Conservation (phyloP, 30 jellyfish, hydroid and myxozoan genomes). For the Turritopsis rubra region DNA sequence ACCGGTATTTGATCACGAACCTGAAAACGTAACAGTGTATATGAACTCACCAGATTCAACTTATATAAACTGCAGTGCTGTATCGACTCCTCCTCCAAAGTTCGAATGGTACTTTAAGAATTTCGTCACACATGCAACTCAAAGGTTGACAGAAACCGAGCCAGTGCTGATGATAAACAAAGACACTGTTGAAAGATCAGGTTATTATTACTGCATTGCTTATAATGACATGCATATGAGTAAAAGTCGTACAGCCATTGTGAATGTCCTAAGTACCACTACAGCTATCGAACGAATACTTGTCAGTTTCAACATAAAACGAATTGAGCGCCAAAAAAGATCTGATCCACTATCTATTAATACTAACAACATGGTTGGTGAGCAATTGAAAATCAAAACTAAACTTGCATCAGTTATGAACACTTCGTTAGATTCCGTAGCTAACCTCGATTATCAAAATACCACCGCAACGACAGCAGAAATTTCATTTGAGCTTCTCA, state of each 20-base stretch:
- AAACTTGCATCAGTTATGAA: constrained; percentile 33
- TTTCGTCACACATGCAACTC: constrained; percentile 12
- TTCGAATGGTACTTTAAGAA: constrained; percentile 34
- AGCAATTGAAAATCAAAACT: not conserved
- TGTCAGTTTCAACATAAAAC: constrained; percentile 3
- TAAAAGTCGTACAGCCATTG: constrained; percentile 40
- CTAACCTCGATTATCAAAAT: constrained; percentile 19
- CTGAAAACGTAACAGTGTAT: constrained; percentile 21
- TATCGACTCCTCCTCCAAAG: constrained; percentile 38
- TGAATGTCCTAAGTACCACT: constrained; percentile 26
- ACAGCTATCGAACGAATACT: constrained; percentile 25
- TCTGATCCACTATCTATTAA: not conserved
- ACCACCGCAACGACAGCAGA: not conserved
- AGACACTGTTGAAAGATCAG: constrained; percentile 40
- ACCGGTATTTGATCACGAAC: constrained; percentile 41
- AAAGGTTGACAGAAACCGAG: constrained; percentile 9
- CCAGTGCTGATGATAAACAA: constrained; percentile 29
- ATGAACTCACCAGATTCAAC: constrained; percentile 30
- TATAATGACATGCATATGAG: constrained; percentile 36
- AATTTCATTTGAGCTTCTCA: constrained; percentile 29
- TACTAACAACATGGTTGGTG: not conserved
- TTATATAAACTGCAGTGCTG: constrained; percentile 33
- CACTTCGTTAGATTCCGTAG: constrained; percentile 13
- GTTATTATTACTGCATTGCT: constrained; percentile 43
- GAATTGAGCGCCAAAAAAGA: not conserved